These are phyloP conservation scores for Machaerirhynchus nigripectus DNA, from an alignment of 2,113 vertebrate genomes.

Conservation along the genomic window DNA sequence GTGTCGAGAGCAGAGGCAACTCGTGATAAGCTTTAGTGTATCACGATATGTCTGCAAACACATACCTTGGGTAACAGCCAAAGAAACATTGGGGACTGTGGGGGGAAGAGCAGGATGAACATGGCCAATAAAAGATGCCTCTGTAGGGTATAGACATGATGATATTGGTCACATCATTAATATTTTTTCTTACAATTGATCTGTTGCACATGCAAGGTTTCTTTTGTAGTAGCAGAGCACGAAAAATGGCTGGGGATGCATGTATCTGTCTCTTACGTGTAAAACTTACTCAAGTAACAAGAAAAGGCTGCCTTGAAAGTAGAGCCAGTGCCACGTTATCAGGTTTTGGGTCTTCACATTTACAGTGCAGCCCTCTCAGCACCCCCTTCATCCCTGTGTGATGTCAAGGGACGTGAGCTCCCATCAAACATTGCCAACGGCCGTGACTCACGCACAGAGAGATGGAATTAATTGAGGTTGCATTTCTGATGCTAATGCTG, in stretches of 20 bases:
- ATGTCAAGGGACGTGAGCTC: background rate
- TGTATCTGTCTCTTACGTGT: rapidly evolving
- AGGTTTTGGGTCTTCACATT: background rate
- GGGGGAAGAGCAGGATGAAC: background rate
- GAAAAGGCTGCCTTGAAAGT: background rate
- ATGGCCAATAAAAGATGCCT: background rate
- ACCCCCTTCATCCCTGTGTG: background rate
- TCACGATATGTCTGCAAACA: background rate
- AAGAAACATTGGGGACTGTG: background rate
- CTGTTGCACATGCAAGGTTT: background rate
- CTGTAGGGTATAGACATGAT: background rate
- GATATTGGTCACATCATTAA: background rate
- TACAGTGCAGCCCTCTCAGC: background rate
- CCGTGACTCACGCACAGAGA: background rate
- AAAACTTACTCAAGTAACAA: background rate
- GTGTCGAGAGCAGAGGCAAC: background rate
- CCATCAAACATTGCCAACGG: background rate
- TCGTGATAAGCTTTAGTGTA: background rate
- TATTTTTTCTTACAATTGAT: background rate
- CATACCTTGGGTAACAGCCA: background rate
- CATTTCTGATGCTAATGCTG: background rate
- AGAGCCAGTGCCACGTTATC: background rate
- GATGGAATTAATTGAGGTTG: background rate
- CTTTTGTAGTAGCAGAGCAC: background rate
- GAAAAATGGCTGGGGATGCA: too few species aligned